Conservation (phyloP, 2,888 invertebrate genomes). For the Ochropleura plecta region DNA sequence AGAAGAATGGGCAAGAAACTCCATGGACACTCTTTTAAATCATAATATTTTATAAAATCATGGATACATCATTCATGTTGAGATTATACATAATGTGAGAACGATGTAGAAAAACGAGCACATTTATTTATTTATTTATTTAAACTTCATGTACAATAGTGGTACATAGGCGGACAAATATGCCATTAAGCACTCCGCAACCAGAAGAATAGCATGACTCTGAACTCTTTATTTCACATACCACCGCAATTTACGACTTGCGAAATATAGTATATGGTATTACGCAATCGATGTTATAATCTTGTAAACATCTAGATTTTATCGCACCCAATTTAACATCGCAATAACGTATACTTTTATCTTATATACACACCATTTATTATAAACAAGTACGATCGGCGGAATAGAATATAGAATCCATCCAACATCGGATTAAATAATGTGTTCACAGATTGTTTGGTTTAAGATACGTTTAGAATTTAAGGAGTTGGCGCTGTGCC, state of each 20-base stretch:
- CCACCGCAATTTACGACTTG: slow-evolving; percentile 42
- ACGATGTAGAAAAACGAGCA: too few species aligned
- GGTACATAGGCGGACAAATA: too few species aligned
- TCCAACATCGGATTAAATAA: slow-evolving; percentile 71
- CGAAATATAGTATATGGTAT: slow-evolving; percentile 44
- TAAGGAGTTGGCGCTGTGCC: slow-evolving; percentile 83
- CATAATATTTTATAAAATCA: too few species aligned
- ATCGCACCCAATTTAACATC: slow-evolving; percentile 46
- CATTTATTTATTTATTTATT: too few species aligned
- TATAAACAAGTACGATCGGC: slow-evolving; percentile 61
- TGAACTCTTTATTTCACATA: slow-evolving; percentile 30
- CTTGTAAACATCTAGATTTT: slow-evolving; percentile 59
- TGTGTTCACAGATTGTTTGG: slow-evolving; percentile 82
- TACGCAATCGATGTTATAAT: slow-evolving; percentile 59
- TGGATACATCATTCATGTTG: too few species aligned
- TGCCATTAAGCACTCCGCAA: slow-evolving; percentile 23
- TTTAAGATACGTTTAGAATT: slow-evolving; percentile 79
- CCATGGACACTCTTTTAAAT: too few species aligned
- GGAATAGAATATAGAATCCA: slow-evolving; percentile 43
- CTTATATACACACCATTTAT: slow-evolving; percentile 55
- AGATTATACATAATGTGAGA: too few species aligned
- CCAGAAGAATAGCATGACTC: slow-evolving; percentile 6
- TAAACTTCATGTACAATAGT: too few species aligned
- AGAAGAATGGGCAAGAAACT: too few species aligned
- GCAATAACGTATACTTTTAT: slow-evolving; percentile 52